Evolutionary conservation across 1,140 invertebrate species (phyloP).

Genomic region (Heterodera carotae): DNA sequence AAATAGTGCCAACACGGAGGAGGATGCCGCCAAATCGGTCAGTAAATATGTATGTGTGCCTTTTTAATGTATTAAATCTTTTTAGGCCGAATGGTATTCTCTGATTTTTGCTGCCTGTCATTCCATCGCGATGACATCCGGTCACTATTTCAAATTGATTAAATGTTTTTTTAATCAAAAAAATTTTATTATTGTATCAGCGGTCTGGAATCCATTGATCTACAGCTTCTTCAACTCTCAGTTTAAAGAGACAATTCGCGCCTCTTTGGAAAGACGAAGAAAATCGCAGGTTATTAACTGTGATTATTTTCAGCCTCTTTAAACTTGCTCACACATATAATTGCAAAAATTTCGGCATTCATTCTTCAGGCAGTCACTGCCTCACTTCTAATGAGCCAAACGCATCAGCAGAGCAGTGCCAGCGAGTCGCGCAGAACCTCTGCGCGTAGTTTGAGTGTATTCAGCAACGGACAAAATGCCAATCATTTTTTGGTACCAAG

Average conservation of each 20-base stretch:
- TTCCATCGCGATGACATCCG: constrained; percentile 70
- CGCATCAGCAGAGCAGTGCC: not conserved
- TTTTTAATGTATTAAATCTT: not conserved
- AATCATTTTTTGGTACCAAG: not conserved
- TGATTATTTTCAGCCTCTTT: too few species aligned
- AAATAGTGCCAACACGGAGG: constrained; percentile 23
- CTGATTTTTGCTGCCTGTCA: constrained; percentile 69
- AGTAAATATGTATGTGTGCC: not conserved
- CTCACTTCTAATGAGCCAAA: not conserved
- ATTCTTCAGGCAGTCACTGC: not conserved
- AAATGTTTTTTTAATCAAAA: constrained; percentile 1
- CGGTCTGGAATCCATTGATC: constrained; percentile 70
- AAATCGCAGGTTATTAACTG: constrained; percentile 11
- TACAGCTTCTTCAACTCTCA: constrained; percentile 68
- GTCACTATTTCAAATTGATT: not conserved
- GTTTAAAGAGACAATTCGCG: constrained; percentile 50
- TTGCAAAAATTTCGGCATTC: too few species aligned
- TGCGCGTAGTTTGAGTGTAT: not conserved
- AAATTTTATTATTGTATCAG: constrained; percentile 25
- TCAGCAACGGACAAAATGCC: not conserved
- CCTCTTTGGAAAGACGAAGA: constrained; percentile 20
- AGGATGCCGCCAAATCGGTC: constrained; percentile 9
- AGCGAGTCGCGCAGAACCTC: not conserved
- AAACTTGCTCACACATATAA: too few species aligned
- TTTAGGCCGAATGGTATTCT: constrained; percentile 50